These are phyloP conservation scores for Xenopus borealis DNA, from an alignment of 2,113 vertebrate genomes.

Conservation along the genomic window DNA sequence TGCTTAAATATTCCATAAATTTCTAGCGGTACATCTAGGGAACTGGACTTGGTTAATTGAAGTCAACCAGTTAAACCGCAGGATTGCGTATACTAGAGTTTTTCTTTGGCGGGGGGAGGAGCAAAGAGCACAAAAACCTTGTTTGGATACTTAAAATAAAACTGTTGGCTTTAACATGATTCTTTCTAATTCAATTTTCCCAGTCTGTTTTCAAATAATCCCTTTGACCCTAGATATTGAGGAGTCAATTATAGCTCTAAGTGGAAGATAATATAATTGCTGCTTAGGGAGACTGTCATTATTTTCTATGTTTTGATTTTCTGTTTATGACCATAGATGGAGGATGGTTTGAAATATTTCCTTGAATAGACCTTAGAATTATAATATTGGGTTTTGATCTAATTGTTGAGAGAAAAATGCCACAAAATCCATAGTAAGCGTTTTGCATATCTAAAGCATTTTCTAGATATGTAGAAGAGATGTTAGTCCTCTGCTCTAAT, in stretches of 20 bases:
- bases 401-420: slow-evolving; percentile 11
- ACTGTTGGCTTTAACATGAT: too few species aligned
- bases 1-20: too few species aligned
- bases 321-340: neutral
- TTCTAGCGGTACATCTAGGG: too few species aligned
- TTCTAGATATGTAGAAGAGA: slow-evolving; percentile 13
- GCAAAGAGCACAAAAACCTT: too few species aligned
- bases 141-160: too few species aligned
- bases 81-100: too few species aligned
- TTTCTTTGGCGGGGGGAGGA: too few species aligned
- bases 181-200: slow-evolving; percentile 15
- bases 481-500: neutral
- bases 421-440: slow-evolving; percentile 26
- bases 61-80: too few species aligned
- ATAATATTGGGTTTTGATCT: slow-evolving; percentile 3
- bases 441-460: slow-evolving; percentile 12
- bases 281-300: slow-evolving; percentile 4
- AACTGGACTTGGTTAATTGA: too few species aligned
- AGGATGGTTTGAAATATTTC: neutral
- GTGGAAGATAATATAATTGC: slow-evolving; percentile 7
- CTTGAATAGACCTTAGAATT: neutral
- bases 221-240: slow-evolving; percentile 24
- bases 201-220: slow-evolving; percentile 21
- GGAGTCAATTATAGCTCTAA: slow-evolving; percentile 29
- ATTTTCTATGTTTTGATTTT: neutral